Percentiles rank a stretch among this genome's conserved stretches.
Conservation (phyloP, 2,113 vertebrate species). For the Salvator merianae region DNA sequence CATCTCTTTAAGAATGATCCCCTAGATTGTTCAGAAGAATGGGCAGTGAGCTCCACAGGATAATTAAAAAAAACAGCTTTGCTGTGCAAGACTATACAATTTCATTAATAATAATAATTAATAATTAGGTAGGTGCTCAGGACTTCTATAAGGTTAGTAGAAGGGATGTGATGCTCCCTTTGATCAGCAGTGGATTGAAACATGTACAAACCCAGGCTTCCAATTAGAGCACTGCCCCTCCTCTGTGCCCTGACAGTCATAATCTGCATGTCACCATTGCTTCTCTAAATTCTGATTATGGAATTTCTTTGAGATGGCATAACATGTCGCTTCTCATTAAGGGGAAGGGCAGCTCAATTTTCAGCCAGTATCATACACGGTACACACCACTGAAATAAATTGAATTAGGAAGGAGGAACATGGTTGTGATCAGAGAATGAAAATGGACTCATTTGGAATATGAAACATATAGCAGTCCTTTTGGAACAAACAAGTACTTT, state of each 20-base stretch:
- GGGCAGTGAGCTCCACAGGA: too few species aligned
- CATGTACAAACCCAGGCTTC: too few species aligned
- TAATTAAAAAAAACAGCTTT: too few species aligned
- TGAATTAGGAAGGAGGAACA: background rate
- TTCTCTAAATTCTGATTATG: background rate
- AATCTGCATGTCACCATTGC: background rate
- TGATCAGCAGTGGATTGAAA: too few species aligned
- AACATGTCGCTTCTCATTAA: background rate
- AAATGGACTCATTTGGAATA: background rate
- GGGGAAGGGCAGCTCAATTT: background rate
- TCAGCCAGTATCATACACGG: background rate
- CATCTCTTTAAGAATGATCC: too few species aligned
- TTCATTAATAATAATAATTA: too few species aligned
- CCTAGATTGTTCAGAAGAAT: too few species aligned
- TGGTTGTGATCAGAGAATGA: background rate
- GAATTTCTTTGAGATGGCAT: slow-evolving; percentile 11
- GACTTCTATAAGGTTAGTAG: too few species aligned
- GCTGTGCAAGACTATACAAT: too few species aligned
- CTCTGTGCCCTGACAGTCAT: background rate
- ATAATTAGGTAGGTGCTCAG: too few species aligned
- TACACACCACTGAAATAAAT: background rate
- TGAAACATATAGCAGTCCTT: background rate
- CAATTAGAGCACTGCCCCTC: too few species aligned
- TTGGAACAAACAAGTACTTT: background rate
- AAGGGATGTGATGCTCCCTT: too few species aligned